Evolutionary conservation across 1,140 invertebrate genomes (phyloP).

Genomic region (Ridgeia piscesae): DNA sequence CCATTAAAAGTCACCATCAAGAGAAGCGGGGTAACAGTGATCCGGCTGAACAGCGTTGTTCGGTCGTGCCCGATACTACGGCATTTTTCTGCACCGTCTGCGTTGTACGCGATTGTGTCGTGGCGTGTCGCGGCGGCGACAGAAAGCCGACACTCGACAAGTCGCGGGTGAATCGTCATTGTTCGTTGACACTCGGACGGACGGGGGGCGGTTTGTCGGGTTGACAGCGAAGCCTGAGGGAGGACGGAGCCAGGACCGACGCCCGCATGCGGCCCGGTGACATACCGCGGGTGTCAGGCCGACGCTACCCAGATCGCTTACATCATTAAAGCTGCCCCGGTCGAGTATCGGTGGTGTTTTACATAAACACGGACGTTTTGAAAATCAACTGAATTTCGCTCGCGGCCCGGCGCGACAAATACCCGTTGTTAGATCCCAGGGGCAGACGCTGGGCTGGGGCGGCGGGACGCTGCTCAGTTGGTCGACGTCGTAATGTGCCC

Average conservation of each 20-base stretch:
- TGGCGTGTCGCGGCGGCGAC: neutral
- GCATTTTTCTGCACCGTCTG: neutral
- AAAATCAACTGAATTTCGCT: conserved; percentile 6
- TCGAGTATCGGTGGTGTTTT: neutral
- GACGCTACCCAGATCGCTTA: neutral
- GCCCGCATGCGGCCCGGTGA: neutral
- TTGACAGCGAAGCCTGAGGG: neutral
- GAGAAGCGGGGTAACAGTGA: neutral
- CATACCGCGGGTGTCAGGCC: neutral
- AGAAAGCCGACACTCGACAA: neutral
- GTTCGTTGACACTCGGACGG: neutral
- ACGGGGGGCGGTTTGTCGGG: neutral
- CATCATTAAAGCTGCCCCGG: neutral
- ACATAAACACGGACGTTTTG: conserved; percentile 1
- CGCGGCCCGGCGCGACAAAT: neutral
- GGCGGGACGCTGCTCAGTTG: neutral
- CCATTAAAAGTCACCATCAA: neutral
- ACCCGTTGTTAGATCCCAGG: neutral
- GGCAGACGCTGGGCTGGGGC: neutral
- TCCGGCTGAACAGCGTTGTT: neutral
- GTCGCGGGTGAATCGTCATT: neutral
- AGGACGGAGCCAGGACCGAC: neutral
- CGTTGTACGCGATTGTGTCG: neutral
- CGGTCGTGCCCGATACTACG: neutral
- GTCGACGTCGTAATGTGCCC: neutral